Evolutionary conservation across 2,113 vertebrate genomes (phyloP), one percentile per base, ranked within the genome.

Genomic region (Todiramphus chloris): DNA sequence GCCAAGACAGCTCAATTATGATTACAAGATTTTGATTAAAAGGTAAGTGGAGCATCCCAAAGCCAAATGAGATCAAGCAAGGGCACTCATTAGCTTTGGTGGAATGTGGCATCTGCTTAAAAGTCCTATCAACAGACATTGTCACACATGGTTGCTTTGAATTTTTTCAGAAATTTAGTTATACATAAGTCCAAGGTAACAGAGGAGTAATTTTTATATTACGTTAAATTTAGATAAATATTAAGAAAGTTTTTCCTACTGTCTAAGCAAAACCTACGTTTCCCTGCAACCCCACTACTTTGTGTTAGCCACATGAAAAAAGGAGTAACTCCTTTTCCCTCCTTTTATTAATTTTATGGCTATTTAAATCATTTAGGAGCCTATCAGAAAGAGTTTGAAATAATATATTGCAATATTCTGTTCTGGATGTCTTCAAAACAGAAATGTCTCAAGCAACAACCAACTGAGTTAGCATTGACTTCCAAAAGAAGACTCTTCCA

Each of bases 1-100:
- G 56, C 64, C 90, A 89, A 97, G 96, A 96, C 96, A 97, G 79
- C 96, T 96, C 94, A 95, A 97, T 96, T 97, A 97, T 23, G 83
- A 90, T 83, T 86, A 46, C 53, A 95, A 92, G 90, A 78, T 97
- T 97, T 95, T 93, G 94, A 96, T 97, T 96, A 97, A 97, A 97
- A 95, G 94, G 60, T 93, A 96, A 96, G 80, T 90, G 85, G 93
- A 96, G 56, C 88, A 88, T 95, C 73, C 92, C 76, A 92, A 96
- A 89, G 90, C 82, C 96, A 95, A 96, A 95, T 90, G 93, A 95
- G 76, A 88, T 96, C 83, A 90, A 93, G 87, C n/a, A 5, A 96
- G 87, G 75, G 72, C 70, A 6, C 53, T 93, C 74, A 66, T 82
- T 76, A 91, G n/a, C 68, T 95, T 48, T 3, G 3, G 20, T 51